Base-by-base conservation (phyloP, 2,888 invertebrate species). In the Silvanus unidentatus region DNA sequence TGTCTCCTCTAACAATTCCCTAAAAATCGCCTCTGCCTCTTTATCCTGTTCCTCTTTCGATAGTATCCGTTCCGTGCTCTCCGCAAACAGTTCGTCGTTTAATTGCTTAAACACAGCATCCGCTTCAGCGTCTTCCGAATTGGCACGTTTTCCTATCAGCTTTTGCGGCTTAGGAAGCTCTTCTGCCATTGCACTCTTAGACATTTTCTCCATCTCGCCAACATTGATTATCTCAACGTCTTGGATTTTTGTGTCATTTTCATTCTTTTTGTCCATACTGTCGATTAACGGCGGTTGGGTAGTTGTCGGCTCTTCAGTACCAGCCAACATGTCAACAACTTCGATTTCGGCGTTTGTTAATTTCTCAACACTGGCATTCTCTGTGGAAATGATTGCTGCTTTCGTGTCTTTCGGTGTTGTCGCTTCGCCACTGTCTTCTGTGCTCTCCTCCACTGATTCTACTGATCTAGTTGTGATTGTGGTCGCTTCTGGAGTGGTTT, bases 311-410 rank as follows among this genome's bases (percentile, higher is more conserved):
- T 55, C 73, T 74, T 12, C 74, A 68, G 60, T 46, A 45, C 54
- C 44, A 42, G 42, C 43, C 36, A 60, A 43, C 55, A 63, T 66
- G 52, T 69, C 70, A 6, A 60, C 55, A 27, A 63, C 54, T 52
- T 68, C 66, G n/a, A 48, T 48, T 1, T 38, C 35, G 9, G 48
- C 46, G 15, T 51, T 49, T 38, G 49, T 44, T 32, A 28, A 39
- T 30, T 42, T 32, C 48, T 67, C 66, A 16, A 70, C 53, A 42
- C 69, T 69, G 0, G 67, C 68, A 44, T 69, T 63, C 55, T 68
- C 69, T 37, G 55, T 60, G 1, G 63, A 58, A 12, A 60, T 42
- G 16, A 65, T 45, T 6, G 62, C 43, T 1, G 60, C 53, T 27
- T 61, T 59, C 12, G 52, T 53, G 16, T 47, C 43, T 42, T 47